Evolutionary conservation across 2,888 invertebrate genomes (phyloP), one percentile per base, ranked within the genome.

Genomic region (Andricus quercusramuli): DNA sequence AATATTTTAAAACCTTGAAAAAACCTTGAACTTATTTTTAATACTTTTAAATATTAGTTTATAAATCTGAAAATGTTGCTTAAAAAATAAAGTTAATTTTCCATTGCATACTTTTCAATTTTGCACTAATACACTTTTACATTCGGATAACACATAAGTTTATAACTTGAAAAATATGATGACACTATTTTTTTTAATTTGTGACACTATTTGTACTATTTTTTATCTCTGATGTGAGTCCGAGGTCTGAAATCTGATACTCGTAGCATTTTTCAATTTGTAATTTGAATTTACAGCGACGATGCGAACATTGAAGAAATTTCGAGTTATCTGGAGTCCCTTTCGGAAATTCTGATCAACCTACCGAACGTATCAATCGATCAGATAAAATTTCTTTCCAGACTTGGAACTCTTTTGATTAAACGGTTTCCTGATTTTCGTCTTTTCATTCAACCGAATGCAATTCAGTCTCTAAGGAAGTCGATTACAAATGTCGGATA

Each of bases 361-460:
- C 86, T 93, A 32, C 86, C 90, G 2, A 88, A 91, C 64, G 87
- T 93, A 47, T 91, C 92, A 9, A 86, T 90, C 2, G 91, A 93
- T 70, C 93, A 94, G 83, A 89, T 94, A 15, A 90, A 91, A 77
- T 89, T 93, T n/a, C 87, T 95, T 3, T 92, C 93, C 83, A 93
- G 93, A 79, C 92, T 94, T n/a, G 91, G 93, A 44, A 89, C 93
- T 76, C 89, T 93, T 37, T 89, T 94, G 85, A 93, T 94, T 3
- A 94, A 94, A 89, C 92, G 92, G 80, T 95, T 94, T 90, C 94
- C 94, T 56, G 91, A 93, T 79, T 83, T 94, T 25, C 89, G 93
- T n/a, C 81, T 87, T 20, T 82, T 85, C 9, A 92, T 93, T 80
- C 93, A 93, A 82, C 81, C 80, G 20, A 79, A 91, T 66, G 93